Percentiles rank a stretch among this genome's conserved stretches.
phyloP scores from a whole-genome alignment of 2,797 vertebrate species.

The Clarias platycephalus region DNA sequence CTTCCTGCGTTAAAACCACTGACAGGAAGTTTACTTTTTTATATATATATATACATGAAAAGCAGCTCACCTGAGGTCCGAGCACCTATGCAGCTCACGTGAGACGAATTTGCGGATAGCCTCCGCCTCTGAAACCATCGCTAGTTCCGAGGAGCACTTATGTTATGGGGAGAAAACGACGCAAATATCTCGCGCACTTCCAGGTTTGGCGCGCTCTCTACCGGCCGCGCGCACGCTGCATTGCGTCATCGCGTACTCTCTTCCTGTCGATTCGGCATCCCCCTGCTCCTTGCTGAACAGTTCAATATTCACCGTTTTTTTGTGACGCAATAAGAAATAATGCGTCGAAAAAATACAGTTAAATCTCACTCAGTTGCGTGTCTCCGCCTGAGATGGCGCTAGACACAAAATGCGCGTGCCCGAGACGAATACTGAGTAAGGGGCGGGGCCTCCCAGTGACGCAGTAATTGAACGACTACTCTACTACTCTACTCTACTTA shows the following conservation, averaged over 20 bases:
- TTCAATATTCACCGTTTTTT: not conserved
- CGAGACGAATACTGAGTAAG: not conserved
- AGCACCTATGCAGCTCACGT: constrained; percentile 54
- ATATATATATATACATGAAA: not conserved
- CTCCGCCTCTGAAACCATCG: constrained; percentile 55
- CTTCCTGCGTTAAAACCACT: not conserved
- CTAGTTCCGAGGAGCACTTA: not conserved
- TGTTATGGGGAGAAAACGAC: not conserved
- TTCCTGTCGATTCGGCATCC: not conserved
- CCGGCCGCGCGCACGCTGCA: constrained; percentile 7
- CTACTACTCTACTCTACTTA: no score
- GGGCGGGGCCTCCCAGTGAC: not conserved
- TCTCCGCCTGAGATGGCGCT: not conserved
- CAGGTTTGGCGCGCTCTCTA: constrained; percentile 52
- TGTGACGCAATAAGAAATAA: not conserved
- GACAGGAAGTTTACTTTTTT: not conserved
- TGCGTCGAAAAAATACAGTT: not conserved
- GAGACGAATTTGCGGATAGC: constrained; percentile 64
- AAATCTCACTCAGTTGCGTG: not conserved
- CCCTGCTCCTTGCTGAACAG: not conserved
- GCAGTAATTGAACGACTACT: not conserved
- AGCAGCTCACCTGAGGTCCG: constrained; percentile 68
- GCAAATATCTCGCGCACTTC: not conserved
- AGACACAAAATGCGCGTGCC: not conserved
- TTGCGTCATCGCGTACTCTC: constrained; percentile 40